Evolutionary conservation across 2,888 invertebrate species (phyloP).

Genomic region (Noctua fimbriata): DNA sequence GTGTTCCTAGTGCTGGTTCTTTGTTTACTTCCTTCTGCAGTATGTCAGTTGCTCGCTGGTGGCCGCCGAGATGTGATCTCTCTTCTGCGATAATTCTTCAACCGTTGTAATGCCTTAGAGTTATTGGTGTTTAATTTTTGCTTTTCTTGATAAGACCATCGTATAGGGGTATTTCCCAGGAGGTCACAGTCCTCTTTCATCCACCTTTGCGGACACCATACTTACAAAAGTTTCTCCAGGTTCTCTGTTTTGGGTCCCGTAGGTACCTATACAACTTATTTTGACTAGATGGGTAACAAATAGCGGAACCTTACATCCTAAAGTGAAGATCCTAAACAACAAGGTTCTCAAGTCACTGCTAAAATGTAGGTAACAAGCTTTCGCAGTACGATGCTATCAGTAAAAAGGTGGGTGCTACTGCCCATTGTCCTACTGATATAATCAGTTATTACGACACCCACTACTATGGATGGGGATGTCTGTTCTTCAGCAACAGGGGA

Average conservation of each 20-base stretch:
- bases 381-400: conserved; percentile 51
- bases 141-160: neutral
- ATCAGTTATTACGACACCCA: conserved; percentile 50
- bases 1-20: neutral
- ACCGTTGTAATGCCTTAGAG: neutral
- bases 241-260: neutral
- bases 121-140: neutral
- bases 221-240: neutral
- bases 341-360: conserved; percentile 4
- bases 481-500: conserved; percentile 13
- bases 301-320: neutral
- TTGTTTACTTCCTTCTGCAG: neutral
- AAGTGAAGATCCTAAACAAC: neutral
- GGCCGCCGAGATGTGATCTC: neutral
- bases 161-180: neutral
- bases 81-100: neutral
- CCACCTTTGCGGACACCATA: neutral
- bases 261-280: neutral
- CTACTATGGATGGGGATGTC: conserved; percentile 45
- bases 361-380: conserved; percentile 27
- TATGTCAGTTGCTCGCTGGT: neutral
- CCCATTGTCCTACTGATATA: conserved; percentile 54
- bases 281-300: neutral
- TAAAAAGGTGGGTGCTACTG: conserved; percentile 55
- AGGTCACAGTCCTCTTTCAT: no score